Percentiles rank a stretch among this genome's conserved stretches.
Conservation (phyloP, 1,140 invertebrate genomes). For the Heliconius congener region DNA sequence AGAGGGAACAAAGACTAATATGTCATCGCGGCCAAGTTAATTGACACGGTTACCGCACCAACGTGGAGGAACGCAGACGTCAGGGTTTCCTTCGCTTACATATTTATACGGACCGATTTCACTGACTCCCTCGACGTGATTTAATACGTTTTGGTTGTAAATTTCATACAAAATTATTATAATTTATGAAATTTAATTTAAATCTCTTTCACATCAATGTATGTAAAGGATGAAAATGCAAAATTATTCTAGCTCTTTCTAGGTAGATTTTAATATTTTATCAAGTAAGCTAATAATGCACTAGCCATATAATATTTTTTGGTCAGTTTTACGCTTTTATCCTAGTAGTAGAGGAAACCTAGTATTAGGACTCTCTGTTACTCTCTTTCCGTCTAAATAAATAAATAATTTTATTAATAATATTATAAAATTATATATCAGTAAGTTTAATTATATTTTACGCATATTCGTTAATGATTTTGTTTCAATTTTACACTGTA, state of each 20-base stretch:
- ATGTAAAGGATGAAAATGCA: constrained; percentile 3
- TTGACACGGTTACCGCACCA: constrained; percentile 77
- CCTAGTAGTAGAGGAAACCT: too few species aligned
- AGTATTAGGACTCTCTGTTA: too few species aligned
- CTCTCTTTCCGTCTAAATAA: too few species aligned
- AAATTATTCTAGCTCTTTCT: constrained; percentile 7
- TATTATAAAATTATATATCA: too few species aligned
- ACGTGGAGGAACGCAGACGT: constrained; percentile 71
- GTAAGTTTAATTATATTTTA: too few species aligned
- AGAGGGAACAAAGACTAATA: constrained; percentile 75
- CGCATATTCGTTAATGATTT: too few species aligned
- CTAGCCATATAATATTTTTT: neutral
- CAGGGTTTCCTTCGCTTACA: constrained; percentile 69
- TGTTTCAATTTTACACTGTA: too few species aligned
- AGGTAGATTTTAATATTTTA: constrained; percentile 6
- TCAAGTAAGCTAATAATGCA: constrained; percentile 3
- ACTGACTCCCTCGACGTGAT: constrained; percentile 41
- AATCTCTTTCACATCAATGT: constrained; percentile 14
- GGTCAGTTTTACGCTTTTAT: too few species aligned
- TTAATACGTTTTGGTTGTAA: constrained; percentile 48
- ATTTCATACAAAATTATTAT: constrained; percentile 32
- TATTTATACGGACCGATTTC: constrained; percentile 69
- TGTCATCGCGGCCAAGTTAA: constrained; percentile 77
- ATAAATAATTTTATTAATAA: too few species aligned
- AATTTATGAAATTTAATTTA: constrained; percentile 19